Conservation (phyloP, 2,888 invertebrate genomes). For the Metopia argyrocephala region DNA sequence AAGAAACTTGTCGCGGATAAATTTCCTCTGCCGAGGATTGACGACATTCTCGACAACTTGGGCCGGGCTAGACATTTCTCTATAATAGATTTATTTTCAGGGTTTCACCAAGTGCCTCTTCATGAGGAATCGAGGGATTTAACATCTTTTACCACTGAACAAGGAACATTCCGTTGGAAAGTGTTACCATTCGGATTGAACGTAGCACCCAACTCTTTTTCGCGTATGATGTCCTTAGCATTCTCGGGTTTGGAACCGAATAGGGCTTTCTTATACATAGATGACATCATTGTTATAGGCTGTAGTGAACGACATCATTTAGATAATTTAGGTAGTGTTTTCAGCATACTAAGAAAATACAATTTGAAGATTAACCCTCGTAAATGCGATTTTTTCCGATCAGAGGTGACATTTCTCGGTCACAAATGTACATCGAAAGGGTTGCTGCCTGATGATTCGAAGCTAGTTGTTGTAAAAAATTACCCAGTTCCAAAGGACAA, state of each 20-base stretch:
- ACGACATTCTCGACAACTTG: not conserved
- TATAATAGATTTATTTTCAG: constrained; percentile 5
- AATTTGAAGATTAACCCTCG: constrained; percentile 38
- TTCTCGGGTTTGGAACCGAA: constrained; percentile 60
- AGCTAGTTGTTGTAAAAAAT: constrained; percentile 17
- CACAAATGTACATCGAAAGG: constrained; percentile 46
- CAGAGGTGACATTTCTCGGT: constrained; percentile 45
- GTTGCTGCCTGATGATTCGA: constrained; percentile 43
- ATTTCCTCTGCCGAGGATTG: not conserved
- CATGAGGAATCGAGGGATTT: not conserved
- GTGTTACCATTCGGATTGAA: constrained; percentile 67
- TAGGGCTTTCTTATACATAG: constrained; percentile 63
- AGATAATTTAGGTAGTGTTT: constrained; percentile 45
- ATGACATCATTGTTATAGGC: constrained; percentile 63
- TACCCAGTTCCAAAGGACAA: constrained; percentile 12
- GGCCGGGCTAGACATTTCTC: not conserved
- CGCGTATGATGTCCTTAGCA: constrained; percentile 68
- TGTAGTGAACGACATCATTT: constrained; percentile 37
- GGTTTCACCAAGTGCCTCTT: constrained; percentile 8
- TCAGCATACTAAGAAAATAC: constrained; percentile 30
- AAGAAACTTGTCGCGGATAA: not conserved
- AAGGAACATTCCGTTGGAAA: constrained; percentile 11
- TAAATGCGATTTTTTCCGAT: constrained; percentile 2
- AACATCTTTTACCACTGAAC: constrained; percentile 6
- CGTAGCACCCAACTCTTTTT: constrained; percentile 54